Evolutionary conservation across 2,797 vertebrate species (phyloP).

Genomic region (Peromyscus attwateri): DNA sequence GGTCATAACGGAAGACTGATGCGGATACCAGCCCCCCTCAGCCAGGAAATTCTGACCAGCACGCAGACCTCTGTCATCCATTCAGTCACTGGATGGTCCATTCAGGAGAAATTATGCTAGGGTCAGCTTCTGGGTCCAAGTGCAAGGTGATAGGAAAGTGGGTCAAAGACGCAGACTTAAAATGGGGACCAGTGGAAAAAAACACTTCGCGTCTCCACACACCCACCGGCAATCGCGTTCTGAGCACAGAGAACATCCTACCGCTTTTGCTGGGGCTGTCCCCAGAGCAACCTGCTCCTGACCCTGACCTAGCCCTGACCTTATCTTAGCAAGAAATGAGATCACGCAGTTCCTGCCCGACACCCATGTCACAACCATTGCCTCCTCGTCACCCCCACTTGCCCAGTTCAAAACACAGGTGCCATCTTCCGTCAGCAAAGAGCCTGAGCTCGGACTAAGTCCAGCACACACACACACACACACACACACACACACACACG

Average conservation of each 20-base stretch:
- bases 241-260: constrained; percentile 59
- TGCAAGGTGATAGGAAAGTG: background rate
- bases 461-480: too few relatives aligned
- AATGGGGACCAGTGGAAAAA: constrained; percentile 52
- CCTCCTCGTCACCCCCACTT: background rate
- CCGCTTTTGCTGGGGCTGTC: constrained; percentile 49
- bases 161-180: background rate
- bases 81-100: background rate
- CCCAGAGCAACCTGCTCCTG: constrained; percentile 39
- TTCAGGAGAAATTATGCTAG: background rate
- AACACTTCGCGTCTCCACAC: background rate
- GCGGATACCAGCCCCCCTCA: background rate
- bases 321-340: constrained; percentile 67
- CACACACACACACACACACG: background rate
- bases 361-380: constrained; percentile 11
- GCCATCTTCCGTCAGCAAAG: background rate
- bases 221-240: constrained; percentile 12
- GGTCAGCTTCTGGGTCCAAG: background rate
- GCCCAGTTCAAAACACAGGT: background rate
- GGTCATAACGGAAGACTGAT: background rate
- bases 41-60: background rate
- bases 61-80: background rate
- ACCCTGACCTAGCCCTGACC: constrained; percentile 69
- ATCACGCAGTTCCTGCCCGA: constrained; percentile 63
- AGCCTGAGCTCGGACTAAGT: background rate